phyloP scores from a whole-genome alignment of 2,113 vertebrate genomes.

The Dipodomys spectabilis region DNA sequence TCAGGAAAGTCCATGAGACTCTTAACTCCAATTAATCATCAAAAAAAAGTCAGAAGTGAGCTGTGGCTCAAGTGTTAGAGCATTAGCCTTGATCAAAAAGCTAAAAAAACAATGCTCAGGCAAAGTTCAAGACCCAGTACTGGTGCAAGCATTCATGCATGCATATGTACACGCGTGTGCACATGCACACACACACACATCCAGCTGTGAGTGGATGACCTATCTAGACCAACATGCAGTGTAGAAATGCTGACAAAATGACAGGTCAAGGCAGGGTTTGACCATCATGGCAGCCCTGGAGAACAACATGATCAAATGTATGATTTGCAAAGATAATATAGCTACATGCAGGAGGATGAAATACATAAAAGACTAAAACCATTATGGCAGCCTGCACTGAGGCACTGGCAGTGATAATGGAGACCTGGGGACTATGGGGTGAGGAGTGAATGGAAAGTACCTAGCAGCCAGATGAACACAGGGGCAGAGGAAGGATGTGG shows the following conservation, averaged over 20 bases:
- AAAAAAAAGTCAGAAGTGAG: too few relatives aligned
- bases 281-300: not conserved
- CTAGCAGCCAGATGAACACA: not conserved
- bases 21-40: too few relatives aligned
- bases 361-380: slow-evolving; percentile 43
- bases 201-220: not conserved
- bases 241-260: not conserved
- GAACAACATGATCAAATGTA: not conserved
- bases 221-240: not conserved
- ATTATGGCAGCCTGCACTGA: not conserved
- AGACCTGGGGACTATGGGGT: not conserved
- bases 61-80: too few relatives aligned
- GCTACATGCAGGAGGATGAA: slow-evolving; percentile 26
- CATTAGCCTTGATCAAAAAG: too few relatives aligned
- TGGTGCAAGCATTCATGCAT: too few relatives aligned
- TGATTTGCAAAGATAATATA: slow-evolving; percentile 54
- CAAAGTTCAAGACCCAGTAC: too few relatives aligned
- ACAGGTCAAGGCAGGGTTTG: not conserved
- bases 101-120: too few relatives aligned
- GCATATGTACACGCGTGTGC: too few relatives aligned
- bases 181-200: too few relatives aligned
- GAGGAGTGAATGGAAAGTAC: not conserved
- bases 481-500: not conserved
- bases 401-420: not conserved
- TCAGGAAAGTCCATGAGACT: too few relatives aligned